phyloP scores from a whole-genome alignment of 2,888 invertebrate species.

The Thalpophila matura region DNA sequence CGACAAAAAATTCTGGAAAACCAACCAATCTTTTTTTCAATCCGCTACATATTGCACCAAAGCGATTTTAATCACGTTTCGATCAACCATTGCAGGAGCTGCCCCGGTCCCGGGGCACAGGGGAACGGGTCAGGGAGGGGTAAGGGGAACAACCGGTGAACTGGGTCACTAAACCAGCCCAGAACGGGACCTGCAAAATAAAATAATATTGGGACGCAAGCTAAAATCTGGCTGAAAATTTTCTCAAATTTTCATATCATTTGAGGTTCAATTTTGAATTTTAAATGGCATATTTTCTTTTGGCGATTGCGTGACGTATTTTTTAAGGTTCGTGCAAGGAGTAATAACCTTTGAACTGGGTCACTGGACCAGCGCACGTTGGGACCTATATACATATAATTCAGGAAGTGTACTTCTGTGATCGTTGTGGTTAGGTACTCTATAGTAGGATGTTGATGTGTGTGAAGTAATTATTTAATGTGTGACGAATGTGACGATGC shows the following conservation, averaged over 20 bases:
- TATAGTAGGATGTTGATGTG: conserved; percentile 8
- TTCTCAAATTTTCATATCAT: neutral
- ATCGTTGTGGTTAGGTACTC: conserved; percentile 24
- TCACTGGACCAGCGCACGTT: conserved; percentile 29
- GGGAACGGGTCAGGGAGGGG: conserved; percentile 55
- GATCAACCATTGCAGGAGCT: conserved; percentile 57
- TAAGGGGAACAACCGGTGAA: conserved; percentile 65
- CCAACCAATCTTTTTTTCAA: conserved; percentile 3
- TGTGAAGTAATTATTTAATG: conserved; percentile 5
- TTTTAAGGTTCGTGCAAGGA: conserved; percentile 23
- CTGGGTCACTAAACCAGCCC: conserved; percentile 82
- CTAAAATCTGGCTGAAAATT: conserved; percentile 48
- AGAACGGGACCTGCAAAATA: conserved; percentile 66
- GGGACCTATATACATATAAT: conserved; percentile 22
- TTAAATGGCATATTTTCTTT: neutral
- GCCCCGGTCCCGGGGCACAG: conserved; percentile 57
- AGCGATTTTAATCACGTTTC: conserved; percentile 58
- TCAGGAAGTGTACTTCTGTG: conserved; percentile 12
- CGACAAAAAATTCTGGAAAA: conserved; percentile 3
- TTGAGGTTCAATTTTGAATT: conserved; percentile 1
- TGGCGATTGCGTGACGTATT: neutral
- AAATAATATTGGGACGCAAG: conserved; percentile 68
- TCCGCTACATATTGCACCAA: conserved; percentile 26
- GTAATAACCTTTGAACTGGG: conserved; percentile 40
- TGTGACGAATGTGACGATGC: no score